These are phyloP conservation scores for Sphaeramia orbicularis DNA, from an alignment of 2,797 vertebrate species.

Conservation along the genomic window DNA sequence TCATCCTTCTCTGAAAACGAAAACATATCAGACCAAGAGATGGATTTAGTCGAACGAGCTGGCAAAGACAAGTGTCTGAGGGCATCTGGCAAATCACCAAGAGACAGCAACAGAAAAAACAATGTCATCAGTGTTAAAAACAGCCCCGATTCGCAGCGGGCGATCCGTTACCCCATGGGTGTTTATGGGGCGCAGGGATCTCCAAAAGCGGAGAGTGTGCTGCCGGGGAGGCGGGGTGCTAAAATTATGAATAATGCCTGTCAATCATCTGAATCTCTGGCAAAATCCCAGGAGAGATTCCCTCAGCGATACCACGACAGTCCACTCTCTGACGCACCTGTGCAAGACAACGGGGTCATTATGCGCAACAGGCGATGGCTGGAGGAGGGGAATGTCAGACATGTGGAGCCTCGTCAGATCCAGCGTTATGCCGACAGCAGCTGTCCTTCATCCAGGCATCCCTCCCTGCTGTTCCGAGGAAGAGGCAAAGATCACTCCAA, in stretches of 20 bases:
- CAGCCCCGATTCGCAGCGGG: constrained; percentile 81
- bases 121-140: constrained; percentile 79
- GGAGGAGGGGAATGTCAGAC: constrained; percentile 77
- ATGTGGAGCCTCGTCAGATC: constrained; percentile 71
- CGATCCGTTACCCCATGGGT: constrained; percentile 70
- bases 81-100: constrained; percentile 66
- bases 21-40: constrained; percentile 89
- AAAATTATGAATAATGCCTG: constrained; percentile 77
- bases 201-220: constrained; percentile 72
- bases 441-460: constrained; percentile 69
- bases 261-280: constrained; percentile 71
- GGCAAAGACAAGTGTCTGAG: constrained; percentile 73
- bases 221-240: constrained; percentile 63
- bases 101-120: constrained; percentile 73
- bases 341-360: constrained; percentile 83
- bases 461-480: constrained; percentile 63
- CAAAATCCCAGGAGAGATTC: constrained; percentile 76
- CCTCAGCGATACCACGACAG: constrained; percentile 68
- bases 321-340: constrained; percentile 76
- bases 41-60: constrained; percentile 74
- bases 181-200: constrained; percentile 73
- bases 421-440: constrained; percentile 72
- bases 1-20: constrained; percentile 94
- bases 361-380: constrained; percentile 83
- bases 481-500: constrained; percentile 60